Evolutionary conservation across 2,113 vertebrate genomes (phyloP).

Genomic region (Crocuta crocuta): DNA sequence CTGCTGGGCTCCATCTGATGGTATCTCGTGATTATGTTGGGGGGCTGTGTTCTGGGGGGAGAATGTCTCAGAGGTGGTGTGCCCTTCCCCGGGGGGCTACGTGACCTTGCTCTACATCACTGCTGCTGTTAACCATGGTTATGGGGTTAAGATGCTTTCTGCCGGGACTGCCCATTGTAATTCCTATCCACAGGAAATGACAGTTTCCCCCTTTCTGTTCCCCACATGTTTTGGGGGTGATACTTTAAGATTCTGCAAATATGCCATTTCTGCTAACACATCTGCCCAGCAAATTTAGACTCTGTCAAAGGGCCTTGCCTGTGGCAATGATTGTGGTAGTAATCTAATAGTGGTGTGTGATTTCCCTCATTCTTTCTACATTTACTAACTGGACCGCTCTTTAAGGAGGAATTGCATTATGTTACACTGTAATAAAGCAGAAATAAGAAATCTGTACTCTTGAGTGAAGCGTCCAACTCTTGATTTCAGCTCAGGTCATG

Average conservation of each 20-base stretch:
- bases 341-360: neutral
- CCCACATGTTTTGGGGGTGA: neutral
- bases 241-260: neutral
- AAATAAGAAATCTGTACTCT: neutral
- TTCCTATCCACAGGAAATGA: neutral
- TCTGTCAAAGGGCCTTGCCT: neutral
- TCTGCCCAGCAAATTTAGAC: neutral
- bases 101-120: neutral
- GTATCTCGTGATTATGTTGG: neutral
- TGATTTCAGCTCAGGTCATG: no score
- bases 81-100: neutral
- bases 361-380: neutral
- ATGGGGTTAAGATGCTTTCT: neutral
- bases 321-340: neutral
- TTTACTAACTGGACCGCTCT: neutral
- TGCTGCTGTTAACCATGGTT: neutral
- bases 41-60: neutral
- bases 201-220: neutral
- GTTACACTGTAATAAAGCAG: neutral
- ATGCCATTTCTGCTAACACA: neutral
- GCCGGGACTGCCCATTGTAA: no score
- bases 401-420: neutral
- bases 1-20: neutral
- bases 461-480: neutral
- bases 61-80: accelerated